These are phyloP conservation scores for Platysteira castanea DNA, from an alignment of 2,113 vertebrate species.

Conservation along the genomic window DNA sequence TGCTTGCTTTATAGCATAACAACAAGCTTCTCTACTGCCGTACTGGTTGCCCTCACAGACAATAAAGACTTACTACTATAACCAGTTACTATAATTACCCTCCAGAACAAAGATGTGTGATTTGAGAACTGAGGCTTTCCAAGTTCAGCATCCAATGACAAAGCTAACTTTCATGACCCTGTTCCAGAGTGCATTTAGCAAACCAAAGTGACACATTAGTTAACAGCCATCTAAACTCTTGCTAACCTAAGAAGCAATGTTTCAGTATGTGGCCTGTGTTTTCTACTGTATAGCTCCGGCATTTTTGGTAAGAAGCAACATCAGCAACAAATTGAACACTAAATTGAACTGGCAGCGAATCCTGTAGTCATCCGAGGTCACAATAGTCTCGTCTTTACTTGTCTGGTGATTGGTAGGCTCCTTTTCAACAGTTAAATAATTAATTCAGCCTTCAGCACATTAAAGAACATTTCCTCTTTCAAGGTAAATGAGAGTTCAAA, in stretches of 20 bases:
- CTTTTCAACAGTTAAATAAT: conserved; percentile 14
- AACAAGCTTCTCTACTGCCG: not conserved
- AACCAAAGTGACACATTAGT: not conserved
- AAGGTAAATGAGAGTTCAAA: conserved; percentile 1
- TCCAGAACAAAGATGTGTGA: not conserved
- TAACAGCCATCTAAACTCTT: conserved; percentile 5
- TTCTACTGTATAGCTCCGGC: not conserved
- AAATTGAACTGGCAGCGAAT: conserved; percentile 48
- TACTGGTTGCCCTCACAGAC: not conserved
- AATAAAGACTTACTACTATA: not conserved
- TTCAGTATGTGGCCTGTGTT: not conserved
- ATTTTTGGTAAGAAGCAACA: conserved; percentile 31
- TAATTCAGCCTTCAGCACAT: conserved; percentile 11
- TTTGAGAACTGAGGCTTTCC: not conserved
- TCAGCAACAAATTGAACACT: conserved; percentile 20
- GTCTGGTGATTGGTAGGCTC: conserved; percentile 24
- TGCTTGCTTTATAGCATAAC: not conserved
- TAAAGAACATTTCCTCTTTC: conserved; percentile 18
- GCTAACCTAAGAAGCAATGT: not conserved
- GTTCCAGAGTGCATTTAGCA: not conserved
- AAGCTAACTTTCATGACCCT: not conserved
- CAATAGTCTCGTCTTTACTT: conserved; percentile 13
- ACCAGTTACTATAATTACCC: not conserved
- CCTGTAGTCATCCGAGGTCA: conserved; percentile 30
- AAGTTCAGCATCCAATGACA: not conserved